Evolutionary conservation across 2,888 invertebrate species (phyloP), one percentile per base, ranked within the genome.

Genomic region (Synanthedon myopaeformis): DNA sequence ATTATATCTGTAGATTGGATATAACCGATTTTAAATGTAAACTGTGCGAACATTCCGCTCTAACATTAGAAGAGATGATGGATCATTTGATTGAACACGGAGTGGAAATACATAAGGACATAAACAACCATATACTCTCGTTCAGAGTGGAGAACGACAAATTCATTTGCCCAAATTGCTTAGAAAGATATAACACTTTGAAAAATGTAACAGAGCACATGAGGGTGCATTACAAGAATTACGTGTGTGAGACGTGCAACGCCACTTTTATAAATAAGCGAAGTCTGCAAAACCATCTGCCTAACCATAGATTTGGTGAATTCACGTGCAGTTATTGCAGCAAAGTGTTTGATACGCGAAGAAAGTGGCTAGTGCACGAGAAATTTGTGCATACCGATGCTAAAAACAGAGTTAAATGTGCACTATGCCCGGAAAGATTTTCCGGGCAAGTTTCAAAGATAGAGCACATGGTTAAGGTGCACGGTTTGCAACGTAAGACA

Each of bases 71-170:
- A 2, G 65, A 64, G 2, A 55, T 82, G 12, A 72, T 78, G 62
- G 65, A 72, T 4, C 83, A 83, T 61, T 62, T 82, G 14, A 73
- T 70, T 51, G 64, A 63, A 0, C 81, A 82, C 41, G 65, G 70
- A 0, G 72, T 70, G 42, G 57, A 66, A 23, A 72, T 80, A 53
- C 73, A 78, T 58, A 67, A 69, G 41, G 74, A 79, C 52, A 69
- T 83, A 3, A 80, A 79, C 52, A 81, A 75, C 55, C 78, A 80
- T 51, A 74, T 83, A 8, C 41, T 82, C 42, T 74, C 76, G 1
- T 67, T 74, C 19, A 70, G 71, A 42, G 69, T 67, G 52, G 64
- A 62, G 10, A 61, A 61, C 0, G 56, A 58, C 0, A 60, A 60
- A n/a, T 53, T 71, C 1, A 45, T 63, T 4, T 77, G 77, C 53